phyloP scores from a whole-genome alignment of 2,888 invertebrate species.

The Agonum fuliginosum region DNA sequence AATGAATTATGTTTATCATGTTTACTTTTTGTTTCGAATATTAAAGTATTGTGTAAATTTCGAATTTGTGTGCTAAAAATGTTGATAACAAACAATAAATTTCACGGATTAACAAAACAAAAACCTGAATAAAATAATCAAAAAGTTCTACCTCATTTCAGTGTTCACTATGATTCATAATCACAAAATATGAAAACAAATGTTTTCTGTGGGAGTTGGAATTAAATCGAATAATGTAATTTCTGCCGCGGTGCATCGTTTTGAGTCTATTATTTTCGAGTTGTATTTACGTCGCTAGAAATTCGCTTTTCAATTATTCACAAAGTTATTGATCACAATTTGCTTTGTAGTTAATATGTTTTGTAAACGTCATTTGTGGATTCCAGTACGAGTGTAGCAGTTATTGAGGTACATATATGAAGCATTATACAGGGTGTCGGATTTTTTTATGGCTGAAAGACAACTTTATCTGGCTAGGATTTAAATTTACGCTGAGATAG shows the following conservation, averaged over 20 bases:
- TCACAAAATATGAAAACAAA: neutral
- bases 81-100: neutral
- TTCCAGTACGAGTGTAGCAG: too few species aligned
- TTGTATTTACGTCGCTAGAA: neutral
- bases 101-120: neutral
- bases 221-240: neutral
- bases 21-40: too few species aligned
- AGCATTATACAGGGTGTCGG: too few species aligned
- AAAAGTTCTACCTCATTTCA: too few species aligned
- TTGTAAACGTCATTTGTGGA: constrained; percentile 35
- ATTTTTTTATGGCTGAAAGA: too few species aligned
- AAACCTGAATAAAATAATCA: neutral
- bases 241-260: neutral
- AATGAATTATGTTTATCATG: too few species aligned
- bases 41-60: too few species aligned
- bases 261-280: constrained; percentile 12
- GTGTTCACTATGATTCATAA: constrained; percentile 4
- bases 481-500: too few species aligned
- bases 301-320: constrained; percentile 29
- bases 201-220: neutral
- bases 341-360: constrained; percentile 34
- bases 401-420: too few species aligned
- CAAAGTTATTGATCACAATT: constrained; percentile 30
- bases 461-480: too few species aligned
- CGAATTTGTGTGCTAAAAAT: too few species aligned